phyloP scores from a whole-genome alignment of 2,113 vertebrate species.

The Spermophilus dauricus region DNA sequence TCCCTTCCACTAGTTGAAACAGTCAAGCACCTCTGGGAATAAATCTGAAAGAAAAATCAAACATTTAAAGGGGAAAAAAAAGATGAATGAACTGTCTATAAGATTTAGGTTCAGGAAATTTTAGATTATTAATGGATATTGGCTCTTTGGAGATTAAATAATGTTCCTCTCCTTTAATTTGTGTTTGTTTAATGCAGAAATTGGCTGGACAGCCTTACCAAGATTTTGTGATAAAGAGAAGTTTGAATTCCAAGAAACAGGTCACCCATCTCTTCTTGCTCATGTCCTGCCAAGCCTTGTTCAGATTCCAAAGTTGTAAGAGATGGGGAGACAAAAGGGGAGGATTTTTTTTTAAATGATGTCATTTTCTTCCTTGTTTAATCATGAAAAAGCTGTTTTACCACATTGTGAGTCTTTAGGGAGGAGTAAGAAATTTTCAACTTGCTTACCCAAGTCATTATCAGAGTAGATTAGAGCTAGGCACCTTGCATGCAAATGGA shows the following conservation, averaged over 20 bases:
- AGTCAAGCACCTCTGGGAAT: conserved; percentile 34
- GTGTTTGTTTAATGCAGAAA: conserved; percentile 57
- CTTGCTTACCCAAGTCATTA: conserved; percentile 76
- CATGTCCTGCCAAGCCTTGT: neutral
- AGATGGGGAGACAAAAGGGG: neutral
- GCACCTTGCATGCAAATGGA: conserved; percentile 68
- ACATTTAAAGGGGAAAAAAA: neutral
- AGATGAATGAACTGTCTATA: neutral
- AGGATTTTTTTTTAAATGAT: neutral
- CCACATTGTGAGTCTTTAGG: conserved; percentile 11
- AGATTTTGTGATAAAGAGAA: neutral
- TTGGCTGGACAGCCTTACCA: neutral
- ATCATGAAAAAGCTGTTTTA: conserved; percentile 57
- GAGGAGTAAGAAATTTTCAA: conserved; percentile 63
- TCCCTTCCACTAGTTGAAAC: neutral
- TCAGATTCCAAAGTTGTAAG: neutral
- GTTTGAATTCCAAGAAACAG: conserved; percentile 44
- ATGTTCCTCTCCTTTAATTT: conserved; percentile 36
- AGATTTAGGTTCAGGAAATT: conserved; percentile 27
- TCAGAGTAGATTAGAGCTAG: conserved; percentile 64
- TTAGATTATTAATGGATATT: neutral
- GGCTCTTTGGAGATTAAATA: conserved; percentile 3
- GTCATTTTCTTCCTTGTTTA: conserved; percentile 58
- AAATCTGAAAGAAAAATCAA: conserved; percentile 46
- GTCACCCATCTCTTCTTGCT: neutral